A percentile compares a stretch with the other conserved stretches of the same genome.
Conservation (phyloP, 1,140 invertebrate genomes). For the Aphis craccivora region DNA sequence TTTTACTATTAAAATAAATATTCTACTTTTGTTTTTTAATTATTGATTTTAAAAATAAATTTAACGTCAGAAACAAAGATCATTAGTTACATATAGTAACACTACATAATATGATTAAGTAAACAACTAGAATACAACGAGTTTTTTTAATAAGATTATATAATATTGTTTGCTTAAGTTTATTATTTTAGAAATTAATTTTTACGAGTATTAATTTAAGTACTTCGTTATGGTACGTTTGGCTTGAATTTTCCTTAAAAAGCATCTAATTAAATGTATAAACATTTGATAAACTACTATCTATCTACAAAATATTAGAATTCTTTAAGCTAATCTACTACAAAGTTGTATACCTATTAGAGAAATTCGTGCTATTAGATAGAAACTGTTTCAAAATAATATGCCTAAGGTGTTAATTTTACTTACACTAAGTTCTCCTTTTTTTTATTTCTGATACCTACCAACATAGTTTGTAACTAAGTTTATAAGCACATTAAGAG, state of each 20-base stretch:
- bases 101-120: no score
- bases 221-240: background rate
- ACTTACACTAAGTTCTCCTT: background rate
- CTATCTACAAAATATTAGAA: background rate
- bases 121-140: no score
- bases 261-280: background rate
- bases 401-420: background rate
- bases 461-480: background rate
- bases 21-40: no score
- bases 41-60: no score
- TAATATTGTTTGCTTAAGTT: no score
- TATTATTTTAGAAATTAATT: background rate
- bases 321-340: background rate
- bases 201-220: background rate
- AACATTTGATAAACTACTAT: background rate
- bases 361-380: background rate
- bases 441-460: background rate
- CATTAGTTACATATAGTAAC: no score
- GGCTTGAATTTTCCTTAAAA: background rate
- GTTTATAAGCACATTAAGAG: background rate
- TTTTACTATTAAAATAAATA: no score
- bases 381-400: background rate
- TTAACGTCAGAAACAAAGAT: no score
- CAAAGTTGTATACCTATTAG: background rate
- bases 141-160: no score